Percentiles rank a stretch among this genome's conserved stretches.
phyloP scores from a whole-genome alignment of 2,888 invertebrate species.

The Diarsia brunnea region DNA sequence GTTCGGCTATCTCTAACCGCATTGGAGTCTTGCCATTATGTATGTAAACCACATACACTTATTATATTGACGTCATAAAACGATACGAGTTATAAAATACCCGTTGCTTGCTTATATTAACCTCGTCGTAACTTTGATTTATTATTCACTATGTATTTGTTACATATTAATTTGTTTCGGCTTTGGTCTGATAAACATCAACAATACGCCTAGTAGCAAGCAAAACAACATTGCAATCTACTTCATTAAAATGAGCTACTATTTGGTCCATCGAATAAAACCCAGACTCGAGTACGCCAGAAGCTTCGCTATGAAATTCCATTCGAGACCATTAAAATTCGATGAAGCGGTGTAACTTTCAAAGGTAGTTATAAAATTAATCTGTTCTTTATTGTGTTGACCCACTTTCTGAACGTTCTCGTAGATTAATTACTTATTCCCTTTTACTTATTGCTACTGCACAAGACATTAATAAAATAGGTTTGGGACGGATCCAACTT shows the following conservation, averaged over 20 bases:
- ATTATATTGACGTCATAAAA: conserved; percentile 54
- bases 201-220: conserved; percentile 15
- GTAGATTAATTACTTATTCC: conserved; percentile 80
- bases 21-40: conserved; percentile 51
- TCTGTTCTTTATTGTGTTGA: conserved; percentile 77
- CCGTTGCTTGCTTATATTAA: conserved; percentile 50
- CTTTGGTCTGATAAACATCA: conserved; percentile 41
- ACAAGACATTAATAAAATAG: conserved; percentile 77
- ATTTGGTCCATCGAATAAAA: conserved; percentile 28
- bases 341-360: conserved; percentile 64
- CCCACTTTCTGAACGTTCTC: conserved; percentile 75
- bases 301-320: conserved; percentile 59
- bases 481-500: conserved; percentile 79
- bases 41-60: conserved; percentile 57
- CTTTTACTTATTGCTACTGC: conserved; percentile 76
- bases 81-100: conserved; percentile 57
- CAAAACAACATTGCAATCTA: conserved; percentile 20
- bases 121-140: conserved; percentile 52
- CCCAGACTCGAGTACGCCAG: conserved; percentile 30
- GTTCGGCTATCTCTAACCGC: conserved; percentile 48
- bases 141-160: conserved; percentile 44
- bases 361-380: conserved; percentile 72
- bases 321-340: conserved; percentile 66
- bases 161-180: conserved; percentile 48
- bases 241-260: conserved; percentile 25